Conservation (phyloP, 2,888 invertebrate genomes). For the Dasypolia templi region DNA sequence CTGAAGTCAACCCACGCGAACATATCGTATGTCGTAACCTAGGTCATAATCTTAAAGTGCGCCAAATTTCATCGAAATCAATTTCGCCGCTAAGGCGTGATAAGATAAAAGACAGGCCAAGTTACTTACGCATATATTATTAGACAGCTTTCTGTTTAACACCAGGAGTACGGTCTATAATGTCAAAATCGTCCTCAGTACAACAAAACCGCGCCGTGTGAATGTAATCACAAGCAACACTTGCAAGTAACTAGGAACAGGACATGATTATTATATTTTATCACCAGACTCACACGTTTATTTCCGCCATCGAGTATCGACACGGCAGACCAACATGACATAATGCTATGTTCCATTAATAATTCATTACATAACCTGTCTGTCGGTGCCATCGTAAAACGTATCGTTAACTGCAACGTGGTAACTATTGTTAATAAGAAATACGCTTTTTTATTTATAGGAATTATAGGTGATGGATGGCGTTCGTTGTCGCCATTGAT, state of each 20-base stretch:
- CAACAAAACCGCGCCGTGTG: not conserved
- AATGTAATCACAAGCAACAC: slow-evolving; percentile 8
- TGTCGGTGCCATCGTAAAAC: slow-evolving; percentile 25
- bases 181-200: no score
- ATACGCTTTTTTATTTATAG: not conserved
- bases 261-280: slow-evolving; percentile 16
- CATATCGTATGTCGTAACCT: no score
- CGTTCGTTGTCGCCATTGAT: not conserved
- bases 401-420: slow-evolving; percentile 15
- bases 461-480: not conserved
- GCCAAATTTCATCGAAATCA: no score
- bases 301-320: slow-evolving; percentile 28
- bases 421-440: slow-evolving; percentile 1
- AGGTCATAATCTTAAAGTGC: no score
- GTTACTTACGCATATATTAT: no score
- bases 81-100: no score
- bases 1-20: no score
- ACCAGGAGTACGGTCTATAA: no score
- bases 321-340: slow-evolving; percentile 37
- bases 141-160: no score
- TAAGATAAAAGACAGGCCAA: no score
- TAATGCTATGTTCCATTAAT: slow-evolving; percentile 44
- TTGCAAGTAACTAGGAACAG: slow-evolving; percentile 9
- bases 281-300: slow-evolving; percentile 5
- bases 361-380: slow-evolving; percentile 39